Percentiles rank a stretch among this genome's conserved stretches.
These are phyloP conservation scores for Calosoma granatense DNA, from an alignment of 1,140 invertebrate genomes.

Conservation along the genomic window DNA sequence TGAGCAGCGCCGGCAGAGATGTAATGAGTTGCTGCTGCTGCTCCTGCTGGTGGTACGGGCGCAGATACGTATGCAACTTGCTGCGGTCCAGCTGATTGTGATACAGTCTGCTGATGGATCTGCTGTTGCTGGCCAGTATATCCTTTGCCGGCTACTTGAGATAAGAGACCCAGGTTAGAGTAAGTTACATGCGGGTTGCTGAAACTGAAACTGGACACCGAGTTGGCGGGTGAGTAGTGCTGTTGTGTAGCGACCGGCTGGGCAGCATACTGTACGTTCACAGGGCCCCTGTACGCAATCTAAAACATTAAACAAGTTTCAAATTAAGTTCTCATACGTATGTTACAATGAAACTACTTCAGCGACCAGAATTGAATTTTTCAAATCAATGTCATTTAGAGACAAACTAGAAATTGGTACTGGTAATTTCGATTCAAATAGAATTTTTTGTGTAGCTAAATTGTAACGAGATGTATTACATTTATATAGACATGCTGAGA, in stretches of 20 bases:
- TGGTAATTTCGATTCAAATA: no score
- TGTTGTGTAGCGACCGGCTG: slow-evolving; percentile 1
- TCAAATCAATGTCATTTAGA: no score
- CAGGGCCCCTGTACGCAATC: slow-evolving; percentile 11
- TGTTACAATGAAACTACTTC: not conserved
- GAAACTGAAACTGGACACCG: slow-evolving; percentile 29
- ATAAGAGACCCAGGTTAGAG: slow-evolving; percentile 25
- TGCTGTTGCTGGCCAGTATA: slow-evolving; percentile 11
- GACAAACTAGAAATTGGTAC: no score
- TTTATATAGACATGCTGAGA: no score
- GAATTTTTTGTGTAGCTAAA: no score
- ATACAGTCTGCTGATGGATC: slow-evolving; percentile 11
- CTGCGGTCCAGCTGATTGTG: not conserved
- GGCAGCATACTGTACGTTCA: not conserved
- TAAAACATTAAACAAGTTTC: slow-evolving; percentile 10
- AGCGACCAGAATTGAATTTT: no score
- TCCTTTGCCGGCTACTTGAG: slow-evolving; percentile 23
- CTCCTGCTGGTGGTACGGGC: not conserved
- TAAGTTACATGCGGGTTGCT: slow-evolving; percentile 28
- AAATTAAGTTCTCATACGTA: not conserved
- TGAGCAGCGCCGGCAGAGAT: slow-evolving; percentile 13
- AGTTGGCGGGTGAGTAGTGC: slow-evolving; percentile 25
- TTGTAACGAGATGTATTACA: no score
- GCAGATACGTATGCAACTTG: slow-evolving; percentile 1
- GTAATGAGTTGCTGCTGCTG: slow-evolving; percentile 1